Evolutionary conservation across 2,113 vertebrate genomes (phyloP).

Genomic region (Cavia aperea): DNA sequence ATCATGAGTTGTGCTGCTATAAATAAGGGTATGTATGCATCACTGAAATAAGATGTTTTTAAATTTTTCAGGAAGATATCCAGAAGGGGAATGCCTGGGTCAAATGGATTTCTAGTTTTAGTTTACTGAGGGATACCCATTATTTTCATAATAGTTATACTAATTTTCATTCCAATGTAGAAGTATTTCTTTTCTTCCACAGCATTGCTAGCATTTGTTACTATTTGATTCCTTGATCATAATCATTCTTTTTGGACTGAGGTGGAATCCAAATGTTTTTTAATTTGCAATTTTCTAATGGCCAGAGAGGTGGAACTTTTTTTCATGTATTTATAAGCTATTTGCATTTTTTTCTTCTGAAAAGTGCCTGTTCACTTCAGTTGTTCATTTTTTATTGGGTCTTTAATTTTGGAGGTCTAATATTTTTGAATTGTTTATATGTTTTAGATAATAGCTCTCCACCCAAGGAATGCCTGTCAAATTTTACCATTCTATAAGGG

Average conservation of each 20-base stretch:
- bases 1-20: background rate
- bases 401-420: background rate
- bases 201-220: background rate
- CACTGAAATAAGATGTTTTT: background rate
- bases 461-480: background rate
- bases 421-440: background rate
- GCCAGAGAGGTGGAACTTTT: background rate
- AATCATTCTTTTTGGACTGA: background rate
- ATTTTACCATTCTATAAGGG: background rate
- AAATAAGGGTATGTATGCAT: background rate
- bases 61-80: background rate
- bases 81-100: background rate
- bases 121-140: background rate
- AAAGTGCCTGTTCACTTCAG: background rate
- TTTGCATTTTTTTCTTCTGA: background rate
- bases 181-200: background rate
- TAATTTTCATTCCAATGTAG: background rate
- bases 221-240: background rate
- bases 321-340: background rate
- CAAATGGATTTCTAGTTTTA: background rate
- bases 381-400: background rate
- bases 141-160: background rate
- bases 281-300: background rate
- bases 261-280: background rate
- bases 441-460: background rate